phyloP scores from a whole-genome alignment of 2,113 vertebrate species.

The Zosterops lateralis region DNA sequence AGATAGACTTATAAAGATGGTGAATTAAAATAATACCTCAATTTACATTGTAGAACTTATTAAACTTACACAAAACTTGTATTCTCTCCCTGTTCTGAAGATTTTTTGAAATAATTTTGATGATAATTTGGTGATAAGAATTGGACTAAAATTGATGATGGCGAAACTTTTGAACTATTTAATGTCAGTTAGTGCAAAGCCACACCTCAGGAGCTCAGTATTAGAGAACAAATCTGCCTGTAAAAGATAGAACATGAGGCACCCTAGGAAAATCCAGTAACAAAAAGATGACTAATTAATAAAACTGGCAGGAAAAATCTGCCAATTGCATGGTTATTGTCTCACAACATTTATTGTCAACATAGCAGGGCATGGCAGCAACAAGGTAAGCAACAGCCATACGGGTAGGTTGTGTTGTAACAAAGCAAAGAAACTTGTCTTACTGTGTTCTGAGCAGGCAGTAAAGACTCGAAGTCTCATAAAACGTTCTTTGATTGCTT shows the following conservation, averaged over 20 bases:
- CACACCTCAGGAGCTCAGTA: neutral
- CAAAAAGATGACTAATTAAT: neutral
- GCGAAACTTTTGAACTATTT: neutral
- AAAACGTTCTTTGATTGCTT: neutral
- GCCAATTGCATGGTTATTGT: neutral
- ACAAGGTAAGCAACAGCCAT: neutral
- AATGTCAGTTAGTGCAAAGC: neutral
- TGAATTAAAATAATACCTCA: neutral
- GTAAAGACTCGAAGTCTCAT: neutral
- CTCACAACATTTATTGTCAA: neutral
- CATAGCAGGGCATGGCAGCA: neutral
- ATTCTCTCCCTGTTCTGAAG: neutral
- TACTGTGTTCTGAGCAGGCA: neutral
- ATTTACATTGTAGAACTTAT: neutral
- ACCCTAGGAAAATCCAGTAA: neutral
- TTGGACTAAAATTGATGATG: neutral
- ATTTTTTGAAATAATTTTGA: neutral
- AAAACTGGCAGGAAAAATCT: neutral
- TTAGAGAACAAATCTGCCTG: neutral
- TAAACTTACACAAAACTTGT: neutral
- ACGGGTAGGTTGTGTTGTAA: neutral
- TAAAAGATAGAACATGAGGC: neutral
- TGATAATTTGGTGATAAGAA: neutral
- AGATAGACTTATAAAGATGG: neutral
- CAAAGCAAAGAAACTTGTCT: neutral